A percentile compares a stretch with the other conserved stretches of the same genome.
phyloP scores from a whole-genome alignment of 2,113 vertebrate species.

The Protobothrops flavoviridis region DNA sequence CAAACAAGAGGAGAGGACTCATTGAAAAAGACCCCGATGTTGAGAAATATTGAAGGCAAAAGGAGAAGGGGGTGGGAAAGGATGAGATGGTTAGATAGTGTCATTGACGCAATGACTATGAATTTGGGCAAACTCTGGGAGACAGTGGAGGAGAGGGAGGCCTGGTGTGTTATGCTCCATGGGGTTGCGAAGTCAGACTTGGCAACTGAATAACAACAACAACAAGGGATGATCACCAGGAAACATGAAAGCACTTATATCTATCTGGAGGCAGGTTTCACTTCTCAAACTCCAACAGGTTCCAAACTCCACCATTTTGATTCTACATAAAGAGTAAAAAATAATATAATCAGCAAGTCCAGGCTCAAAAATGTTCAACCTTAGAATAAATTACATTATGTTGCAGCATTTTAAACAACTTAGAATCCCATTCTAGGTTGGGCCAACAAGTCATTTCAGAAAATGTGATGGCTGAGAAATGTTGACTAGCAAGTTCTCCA shows the following conservation, averaged over 20 bases:
- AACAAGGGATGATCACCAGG: background rate
- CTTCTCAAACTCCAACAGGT: background rate
- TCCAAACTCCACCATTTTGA: background rate
- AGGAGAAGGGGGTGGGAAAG: background rate
- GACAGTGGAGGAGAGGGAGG: background rate
- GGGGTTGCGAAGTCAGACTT: background rate
- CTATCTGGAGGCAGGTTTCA: background rate
- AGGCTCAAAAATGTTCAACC: background rate
- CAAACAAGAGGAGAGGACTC: background rate
- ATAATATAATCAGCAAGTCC: background rate
- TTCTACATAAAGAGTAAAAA: background rate
- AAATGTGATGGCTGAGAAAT: background rate
- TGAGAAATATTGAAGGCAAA: background rate
- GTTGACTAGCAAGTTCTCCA: background rate
- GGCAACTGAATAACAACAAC: background rate
- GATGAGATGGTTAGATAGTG: background rate
- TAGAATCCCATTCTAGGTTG: background rate
- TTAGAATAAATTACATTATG: background rate
- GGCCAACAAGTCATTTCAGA: background rate
- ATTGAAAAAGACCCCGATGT: background rate
- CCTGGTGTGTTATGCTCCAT: background rate
- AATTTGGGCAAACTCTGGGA: background rate
- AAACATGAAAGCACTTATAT: background rate
- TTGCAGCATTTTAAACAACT: background rate
- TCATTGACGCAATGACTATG: background rate